Percentiles rank a stretch among this genome's conserved stretches.
Conservation (phyloP, 2,113 vertebrate genomes). For the Grantiella picta region DNA sequence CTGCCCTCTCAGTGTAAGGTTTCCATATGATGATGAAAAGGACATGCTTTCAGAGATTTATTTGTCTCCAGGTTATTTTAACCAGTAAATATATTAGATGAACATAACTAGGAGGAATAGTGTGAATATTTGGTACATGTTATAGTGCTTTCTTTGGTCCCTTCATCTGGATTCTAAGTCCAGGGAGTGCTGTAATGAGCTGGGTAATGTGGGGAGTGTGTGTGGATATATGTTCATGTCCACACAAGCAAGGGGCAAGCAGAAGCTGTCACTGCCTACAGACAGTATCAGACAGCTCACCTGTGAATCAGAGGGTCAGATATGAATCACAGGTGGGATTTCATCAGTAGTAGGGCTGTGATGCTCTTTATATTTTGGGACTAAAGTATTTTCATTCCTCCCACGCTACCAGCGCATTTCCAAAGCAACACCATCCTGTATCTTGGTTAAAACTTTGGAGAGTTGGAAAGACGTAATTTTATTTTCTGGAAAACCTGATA, state of each 20-base stretch:
- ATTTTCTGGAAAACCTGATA: background rate
- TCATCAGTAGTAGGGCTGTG: background rate
- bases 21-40: background rate
- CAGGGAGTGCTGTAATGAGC: background rate
- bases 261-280: background rate
- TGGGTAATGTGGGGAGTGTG: background rate
- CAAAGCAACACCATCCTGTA: background rate
- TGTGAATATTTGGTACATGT: background rate
- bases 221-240: background rate
- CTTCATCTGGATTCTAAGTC: background rate
- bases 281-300: background rate
- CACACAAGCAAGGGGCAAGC: background rate
- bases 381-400: background rate
- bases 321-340: background rate
- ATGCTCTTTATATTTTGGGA: background rate
- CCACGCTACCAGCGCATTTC: background rate
- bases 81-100: background rate
- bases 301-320: background rate
- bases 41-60: background rate
- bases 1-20: background rate
- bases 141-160: background rate
- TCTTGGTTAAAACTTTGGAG: background rate
- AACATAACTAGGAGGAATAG: background rate
- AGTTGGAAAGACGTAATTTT: background rate
- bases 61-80: background rate